Evolutionary conservation across 2,888 invertebrate species (phyloP).

Genomic region (Brachyptera risi): DNA sequence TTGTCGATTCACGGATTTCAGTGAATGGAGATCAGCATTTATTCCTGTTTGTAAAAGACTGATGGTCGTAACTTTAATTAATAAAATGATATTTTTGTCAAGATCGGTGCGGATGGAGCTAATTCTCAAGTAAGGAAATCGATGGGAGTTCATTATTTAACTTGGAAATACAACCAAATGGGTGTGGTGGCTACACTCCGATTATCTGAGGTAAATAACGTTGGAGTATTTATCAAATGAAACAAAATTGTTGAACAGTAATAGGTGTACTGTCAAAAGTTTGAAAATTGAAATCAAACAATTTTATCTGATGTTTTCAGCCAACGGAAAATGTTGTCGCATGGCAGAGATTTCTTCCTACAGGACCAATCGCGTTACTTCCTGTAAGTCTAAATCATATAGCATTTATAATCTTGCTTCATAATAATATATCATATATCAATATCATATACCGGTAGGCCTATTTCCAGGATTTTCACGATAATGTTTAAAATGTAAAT

Average conservation of each 20-base stretch:
- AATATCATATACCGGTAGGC: not conserved
- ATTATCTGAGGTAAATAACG: slow-evolving; percentile 64
- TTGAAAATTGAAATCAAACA: no score
- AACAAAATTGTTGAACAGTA: no score
- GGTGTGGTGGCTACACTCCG: slow-evolving; percentile 89
- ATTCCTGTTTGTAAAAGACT: no score
- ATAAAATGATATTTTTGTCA: slow-evolving; percentile 33
- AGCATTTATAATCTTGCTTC: not conserved
- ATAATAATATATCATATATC: no score
- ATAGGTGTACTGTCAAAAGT: no score
- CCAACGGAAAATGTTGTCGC: slow-evolving; percentile 76
- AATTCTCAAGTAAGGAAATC: slow-evolving; percentile 81
- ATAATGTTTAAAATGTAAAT: no score
- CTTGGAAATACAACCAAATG: slow-evolving; percentile 83
- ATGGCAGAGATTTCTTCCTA: slow-evolving; percentile 93
- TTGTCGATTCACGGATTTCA: no score
- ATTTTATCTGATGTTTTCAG: no score
- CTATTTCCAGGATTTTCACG: no score
- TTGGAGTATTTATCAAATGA: no score
- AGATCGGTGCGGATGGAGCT: slow-evolving; percentile 94
- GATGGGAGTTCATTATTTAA: slow-evolving; percentile 75
- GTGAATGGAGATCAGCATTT: no score
- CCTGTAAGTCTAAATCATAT: slow-evolving; percentile 55
- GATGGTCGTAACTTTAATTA: not conserved
- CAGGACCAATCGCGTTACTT: slow-evolving; percentile 87